phyloP scores from a whole-genome alignment of 2,797 vertebrate genomes.

The Melanotaenia maccullochi region DNA sequence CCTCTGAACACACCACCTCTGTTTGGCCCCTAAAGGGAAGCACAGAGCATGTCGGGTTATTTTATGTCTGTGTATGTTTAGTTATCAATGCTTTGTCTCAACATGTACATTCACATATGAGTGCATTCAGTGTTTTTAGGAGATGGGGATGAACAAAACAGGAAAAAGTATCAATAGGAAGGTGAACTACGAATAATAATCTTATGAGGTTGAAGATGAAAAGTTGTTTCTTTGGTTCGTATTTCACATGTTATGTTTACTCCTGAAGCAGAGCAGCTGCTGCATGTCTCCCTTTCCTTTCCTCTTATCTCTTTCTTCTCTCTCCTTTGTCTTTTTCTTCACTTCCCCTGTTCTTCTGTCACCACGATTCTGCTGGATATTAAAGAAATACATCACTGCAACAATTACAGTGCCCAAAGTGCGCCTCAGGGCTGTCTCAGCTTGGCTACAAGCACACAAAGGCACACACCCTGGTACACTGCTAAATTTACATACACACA shows the following conservation, averaged over 20 bases:
- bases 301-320: constrained; percentile 1
- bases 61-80: background rate
- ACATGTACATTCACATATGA: background rate
- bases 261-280: constrained; percentile 26
- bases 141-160: background rate
- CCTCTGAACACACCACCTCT: constrained; percentile 19
- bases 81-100: constrained; percentile 11
- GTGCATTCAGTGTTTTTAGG: constrained; percentile 7
- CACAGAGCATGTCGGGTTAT: background rate
- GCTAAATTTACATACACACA: constrained; percentile 32
- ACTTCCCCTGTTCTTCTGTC: constrained; percentile 32
- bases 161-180: background rate
- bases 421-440: constrained; percentile 70
- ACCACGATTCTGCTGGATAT: constrained; percentile 72
- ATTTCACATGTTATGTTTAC: constrained; percentile 21
- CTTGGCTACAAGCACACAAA: constrained; percentile 46
- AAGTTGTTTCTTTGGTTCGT: background rate
- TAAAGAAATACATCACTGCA: constrained; percentile 81
- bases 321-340: constrained; percentile 4
- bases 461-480: background rate
- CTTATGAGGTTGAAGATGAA: background rate
- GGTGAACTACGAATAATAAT: background rate
- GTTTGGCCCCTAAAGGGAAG: background rate
- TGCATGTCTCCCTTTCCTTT: constrained; percentile 19
- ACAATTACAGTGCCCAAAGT: constrained; percentile 71